These are phyloP conservation scores for Pipistrellus kuhlii DNA, from an alignment of 2,797 vertebrate genomes.

Conservation along the genomic window DNA sequence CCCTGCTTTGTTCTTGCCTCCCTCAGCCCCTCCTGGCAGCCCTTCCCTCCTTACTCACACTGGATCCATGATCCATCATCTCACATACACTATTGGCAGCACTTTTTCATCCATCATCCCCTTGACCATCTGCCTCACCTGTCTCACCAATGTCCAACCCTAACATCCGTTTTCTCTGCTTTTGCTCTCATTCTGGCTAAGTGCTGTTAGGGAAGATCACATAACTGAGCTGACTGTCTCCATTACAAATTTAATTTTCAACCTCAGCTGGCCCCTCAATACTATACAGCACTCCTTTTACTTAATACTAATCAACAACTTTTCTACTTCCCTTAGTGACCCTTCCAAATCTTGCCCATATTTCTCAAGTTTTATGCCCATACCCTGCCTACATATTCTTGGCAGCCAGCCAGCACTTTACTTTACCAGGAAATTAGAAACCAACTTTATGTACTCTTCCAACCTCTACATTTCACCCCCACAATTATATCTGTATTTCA, in stretches of 20 bases:
- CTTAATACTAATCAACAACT: conserved; percentile 53
- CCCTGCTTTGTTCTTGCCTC: neutral
- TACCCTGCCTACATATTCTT: neutral
- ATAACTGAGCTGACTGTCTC: neutral
- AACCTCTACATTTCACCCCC: neutral
- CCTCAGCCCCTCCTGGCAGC: neutral
- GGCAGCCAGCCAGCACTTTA: neutral
- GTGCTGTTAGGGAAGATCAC: conserved; percentile 3
- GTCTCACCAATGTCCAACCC: neutral
- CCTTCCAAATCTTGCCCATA: conserved; percentile 7
- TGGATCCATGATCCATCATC: neutral
- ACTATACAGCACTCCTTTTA: conserved; percentile 31
- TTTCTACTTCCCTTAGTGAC: conserved; percentile 29
- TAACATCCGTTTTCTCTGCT: conserved; percentile 54
- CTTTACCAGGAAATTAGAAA: conserved; percentile 42
- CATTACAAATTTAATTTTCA: conserved; percentile 67
- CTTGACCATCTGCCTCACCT: conserved; percentile 38
- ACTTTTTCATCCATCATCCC: neutral
- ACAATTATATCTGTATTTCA: conserved; percentile 25
- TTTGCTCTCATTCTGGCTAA: conserved; percentile 20
- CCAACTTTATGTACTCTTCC: neutral
- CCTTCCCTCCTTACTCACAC: neutral
- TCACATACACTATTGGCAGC: neutral
- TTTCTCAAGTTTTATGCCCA: neutral
- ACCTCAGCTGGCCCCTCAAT: neutral